Conservation (phyloP, 92 coral and sea anemone species). For the Epizoanthus ramosus region DNA sequence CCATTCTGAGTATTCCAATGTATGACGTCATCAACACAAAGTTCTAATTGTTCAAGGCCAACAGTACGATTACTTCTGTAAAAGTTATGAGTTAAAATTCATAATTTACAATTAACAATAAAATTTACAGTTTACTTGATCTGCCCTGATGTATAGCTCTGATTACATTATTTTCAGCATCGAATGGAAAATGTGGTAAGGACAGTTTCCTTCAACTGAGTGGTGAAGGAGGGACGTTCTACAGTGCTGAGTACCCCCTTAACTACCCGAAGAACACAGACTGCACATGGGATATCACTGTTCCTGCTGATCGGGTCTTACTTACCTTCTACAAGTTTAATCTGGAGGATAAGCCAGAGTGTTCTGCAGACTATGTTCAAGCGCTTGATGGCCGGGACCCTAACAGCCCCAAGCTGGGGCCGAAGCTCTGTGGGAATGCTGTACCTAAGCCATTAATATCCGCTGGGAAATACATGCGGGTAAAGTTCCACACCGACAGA, state of each 20-base stretch:
- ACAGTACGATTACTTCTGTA: no score
- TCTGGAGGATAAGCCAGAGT: background rate
- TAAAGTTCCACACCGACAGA: background rate
- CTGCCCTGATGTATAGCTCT: background rate
- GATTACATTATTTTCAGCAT: background rate
- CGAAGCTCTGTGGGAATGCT: constrained; percentile 1
- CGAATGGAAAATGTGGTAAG: constrained; percentile 7
- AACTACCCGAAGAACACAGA: constrained; percentile 18
- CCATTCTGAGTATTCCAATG: no score
- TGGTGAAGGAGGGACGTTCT: constrained; percentile 30
- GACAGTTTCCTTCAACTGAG: background rate
- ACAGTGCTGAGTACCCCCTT: constrained; percentile 21
- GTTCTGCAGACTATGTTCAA: constrained; percentile 14
- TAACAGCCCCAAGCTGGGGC: background rate
- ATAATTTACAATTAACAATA: no score
- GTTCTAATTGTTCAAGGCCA: no score
- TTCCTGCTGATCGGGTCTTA: constrained; percentile 7
- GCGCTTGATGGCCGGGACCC: background rate
- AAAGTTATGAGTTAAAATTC: no score
- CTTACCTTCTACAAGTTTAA: constrained; percentile 26
- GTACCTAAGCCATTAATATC: constrained; percentile 11
- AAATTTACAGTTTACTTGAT: no score
- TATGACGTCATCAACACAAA: no score
- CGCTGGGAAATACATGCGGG: constrained; percentile 1
- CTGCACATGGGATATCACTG: constrained; percentile 21